Percentiles rank a stretch among this genome's conserved stretches.
phyloP scores from a whole-genome alignment of 1,140 invertebrate genomes.

The Lordiphosa mommai region DNA sequence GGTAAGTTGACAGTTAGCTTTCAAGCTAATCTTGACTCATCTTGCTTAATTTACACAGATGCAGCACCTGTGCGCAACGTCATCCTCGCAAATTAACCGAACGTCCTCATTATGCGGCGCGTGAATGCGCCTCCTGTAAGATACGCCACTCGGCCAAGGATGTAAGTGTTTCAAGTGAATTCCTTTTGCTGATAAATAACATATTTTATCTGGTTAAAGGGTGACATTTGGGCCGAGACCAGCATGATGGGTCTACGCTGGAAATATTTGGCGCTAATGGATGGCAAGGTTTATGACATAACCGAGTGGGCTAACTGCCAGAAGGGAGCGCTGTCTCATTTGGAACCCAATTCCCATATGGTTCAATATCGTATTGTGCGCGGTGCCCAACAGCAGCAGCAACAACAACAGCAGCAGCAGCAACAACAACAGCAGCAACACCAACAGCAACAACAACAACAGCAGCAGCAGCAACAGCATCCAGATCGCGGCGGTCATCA shows the following conservation, averaged over 20 bases:
- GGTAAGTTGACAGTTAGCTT: conserved; percentile 70
- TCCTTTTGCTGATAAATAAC: not conserved
- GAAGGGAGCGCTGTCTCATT: conserved; percentile 88
- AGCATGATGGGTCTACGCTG: conserved; percentile 91
- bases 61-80: conserved; percentile 93
- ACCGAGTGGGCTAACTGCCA: conserved; percentile 97
- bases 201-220: conserved; percentile 81
- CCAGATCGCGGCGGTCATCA: conserved; percentile 47
- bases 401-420: conserved; percentile 68
- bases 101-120: conserved; percentile 92
- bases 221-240: conserved; percentile 97
- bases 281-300: conserved; percentile 95
- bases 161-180: conserved; percentile 80
- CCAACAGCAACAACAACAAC: conserved; percentile 50
- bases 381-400: conserved; percentile 83
- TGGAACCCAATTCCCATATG: conserved; percentile 92
- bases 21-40: not conserved
- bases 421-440: conserved; percentile 53
- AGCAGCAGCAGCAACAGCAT: conserved; percentile 46
- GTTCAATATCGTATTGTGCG: conserved; percentile 95
- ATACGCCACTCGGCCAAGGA: conserved; percentile 95
- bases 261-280: conserved; percentile 98
- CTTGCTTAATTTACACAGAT: conserved; percentile 79
- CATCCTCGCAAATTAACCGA: conserved; percentile 92
- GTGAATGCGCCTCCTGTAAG: conserved; percentile 93